Evolutionary conservation across 2,113 vertebrate species (phyloP).

Genomic region (Python bivittatus): DNA sequence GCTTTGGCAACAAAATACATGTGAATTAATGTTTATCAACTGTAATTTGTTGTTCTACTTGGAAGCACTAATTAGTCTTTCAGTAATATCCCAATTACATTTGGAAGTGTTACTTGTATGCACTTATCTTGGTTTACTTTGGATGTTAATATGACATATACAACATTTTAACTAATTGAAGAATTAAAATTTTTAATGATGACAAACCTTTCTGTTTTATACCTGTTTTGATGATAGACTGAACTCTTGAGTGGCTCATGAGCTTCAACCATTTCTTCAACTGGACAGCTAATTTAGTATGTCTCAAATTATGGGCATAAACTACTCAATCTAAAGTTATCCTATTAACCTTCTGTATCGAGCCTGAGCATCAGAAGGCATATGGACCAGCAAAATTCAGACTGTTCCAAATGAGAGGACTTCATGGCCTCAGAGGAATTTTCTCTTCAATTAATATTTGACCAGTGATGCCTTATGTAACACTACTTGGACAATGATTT

Average conservation of each 20-base stretch:
- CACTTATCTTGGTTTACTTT: background rate
- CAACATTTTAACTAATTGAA: background rate
- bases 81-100: background rate
- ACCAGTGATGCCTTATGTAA: background rate
- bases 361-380: background rate
- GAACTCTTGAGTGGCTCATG: background rate
- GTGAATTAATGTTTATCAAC: background rate
- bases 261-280: background rate
- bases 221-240: background rate
- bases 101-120: background rate
- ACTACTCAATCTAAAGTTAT: background rate
- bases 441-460: background rate
- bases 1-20: background rate
- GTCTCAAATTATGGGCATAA: background rate
- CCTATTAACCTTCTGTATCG: slow-evolving; percentile 4
- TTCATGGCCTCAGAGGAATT: background rate
- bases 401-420: background rate
- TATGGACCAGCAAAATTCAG: background rate
- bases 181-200: background rate
- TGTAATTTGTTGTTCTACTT: background rate
- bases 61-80: background rate
- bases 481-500: background rate
- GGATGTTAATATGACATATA: background rate
- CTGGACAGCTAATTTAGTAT: background rate
- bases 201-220: background rate